Percentiles rank a stretch among this genome's conserved stretches.
These are phyloP conservation scores for Stegodyphus dumicola DNA, from an alignment of 1,140 invertebrate genomes.

Conservation along the genomic window DNA sequence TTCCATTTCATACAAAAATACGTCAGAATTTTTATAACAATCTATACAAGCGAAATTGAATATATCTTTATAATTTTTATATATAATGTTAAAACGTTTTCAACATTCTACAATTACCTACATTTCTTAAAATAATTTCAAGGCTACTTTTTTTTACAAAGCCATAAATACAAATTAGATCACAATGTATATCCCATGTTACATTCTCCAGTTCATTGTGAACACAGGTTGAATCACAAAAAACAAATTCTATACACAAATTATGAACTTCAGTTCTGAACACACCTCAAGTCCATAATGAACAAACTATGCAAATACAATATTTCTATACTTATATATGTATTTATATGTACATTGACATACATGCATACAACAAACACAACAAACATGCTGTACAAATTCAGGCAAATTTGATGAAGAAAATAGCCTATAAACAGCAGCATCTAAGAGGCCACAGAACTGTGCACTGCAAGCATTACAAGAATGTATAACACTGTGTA, in stretches of 20 bases:
- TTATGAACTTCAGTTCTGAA: conserved; percentile 9
- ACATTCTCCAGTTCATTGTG: conserved; percentile 20
- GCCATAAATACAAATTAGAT: conserved; percentile 57
- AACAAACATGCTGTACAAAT: conserved; percentile 54
- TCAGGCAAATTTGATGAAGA: conserved; percentile 32
- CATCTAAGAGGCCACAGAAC: conserved; percentile 27
- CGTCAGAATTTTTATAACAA: conserved; percentile 56
- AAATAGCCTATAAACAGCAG: conserved; percentile 39
- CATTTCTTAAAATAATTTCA: conserved; percentile 46
- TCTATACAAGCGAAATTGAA: conserved; percentile 61
- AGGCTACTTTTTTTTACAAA: conserved; percentile 52
- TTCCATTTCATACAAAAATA: conserved; percentile 57
- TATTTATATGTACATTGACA: conserved; percentile 49
- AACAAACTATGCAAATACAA: conserved; percentile 44
- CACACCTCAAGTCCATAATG: conserved; percentile 30
- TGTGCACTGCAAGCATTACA: conserved; percentile 20
- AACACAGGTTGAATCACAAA: conserved; percentile 30
- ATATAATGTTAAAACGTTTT: conserved; percentile 40
- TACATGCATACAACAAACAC: conserved; percentile 42
- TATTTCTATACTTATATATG: conserved; percentile 50
- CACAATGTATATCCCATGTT: conserved; percentile 26
- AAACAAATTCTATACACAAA: too few species aligned
- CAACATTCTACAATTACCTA: conserved; percentile 40
- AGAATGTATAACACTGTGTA: neutral
- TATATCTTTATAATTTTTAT: conserved; percentile 42